Base-by-base conservation (phyloP, 2,888 invertebrate species). In the Chouioia cunea region DNA sequence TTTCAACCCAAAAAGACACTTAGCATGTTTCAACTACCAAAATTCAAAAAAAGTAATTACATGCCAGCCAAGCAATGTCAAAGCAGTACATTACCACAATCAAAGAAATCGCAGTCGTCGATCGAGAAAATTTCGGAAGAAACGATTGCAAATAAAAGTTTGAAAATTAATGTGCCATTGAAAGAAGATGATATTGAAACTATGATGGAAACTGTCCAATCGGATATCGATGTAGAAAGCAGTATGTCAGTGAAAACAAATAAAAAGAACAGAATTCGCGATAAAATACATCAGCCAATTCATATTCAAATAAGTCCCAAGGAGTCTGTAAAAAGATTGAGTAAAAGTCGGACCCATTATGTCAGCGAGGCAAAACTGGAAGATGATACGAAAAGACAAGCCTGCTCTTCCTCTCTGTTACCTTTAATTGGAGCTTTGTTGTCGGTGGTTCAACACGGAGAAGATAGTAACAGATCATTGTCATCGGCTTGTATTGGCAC, bases 141-240 rank as follows among this genome's bases (percentile, higher is more conserved):
- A 62, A 27, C 23, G 12, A 18, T 53, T n/a, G 64, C 48, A 71
- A 68, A 59, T 67, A 62, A 71, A 53, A 67, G 44, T 22, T 62
- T 65, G 0, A 80, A 75, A 74, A 79, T 79, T 58, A 73, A 71
- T 36, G 65, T 76, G 18, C 79, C 77, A 2, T 74, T 75, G 2
- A 83, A 80, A 71, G 85, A 84, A 36, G 85, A 83, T 70, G 82
- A 85, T 65, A 82, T 86, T 59, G 79, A 78, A 69, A 86, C 85
- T 12, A 79, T 84, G 76, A 84, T 85, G 82, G 83, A 84, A 70
- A 79, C 77, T 63, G 70, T 84, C 44, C 77, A 79, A 54, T 76
- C 79, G 43, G 80, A 83, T 71, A 79, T 80, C 6, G 82, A 82
- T 66, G 74, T 78, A 70, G 78, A 77, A 53, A 81, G 77, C 59